Evolutionary conservation across 2,113 vertebrate species (phyloP), one percentile per base, ranked within the genome.

Genomic region (Echinops telfairi): DNA sequence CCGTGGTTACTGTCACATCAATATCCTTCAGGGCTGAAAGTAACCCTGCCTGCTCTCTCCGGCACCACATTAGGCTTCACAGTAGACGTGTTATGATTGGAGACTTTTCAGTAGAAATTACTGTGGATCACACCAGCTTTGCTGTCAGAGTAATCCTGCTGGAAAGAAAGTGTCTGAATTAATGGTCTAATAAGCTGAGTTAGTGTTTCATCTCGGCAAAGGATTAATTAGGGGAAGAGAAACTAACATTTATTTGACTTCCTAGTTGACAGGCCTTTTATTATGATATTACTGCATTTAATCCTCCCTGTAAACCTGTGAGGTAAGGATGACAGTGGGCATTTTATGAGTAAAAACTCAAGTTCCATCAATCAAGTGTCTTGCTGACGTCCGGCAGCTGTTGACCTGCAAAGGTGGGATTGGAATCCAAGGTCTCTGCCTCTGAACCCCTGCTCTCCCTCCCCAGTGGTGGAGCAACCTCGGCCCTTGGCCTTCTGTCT

Each of bases 41-140:
- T 58, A 89, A 91, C 90, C n/a, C 93, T 95, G 89, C 62, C 83
- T 62, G 43, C 71, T 93, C 66, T 83, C 95, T 86, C 83, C 89
- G 73, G 78, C 12, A 71, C 77, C 57, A 27, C 11, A 1, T 71
- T 77, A 88, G 92, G 62, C 88, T 71, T 81, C 53, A 31, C 57
- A 77, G 86, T 86, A 90, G 93, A 81, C 94, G 89, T 6, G 3
- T 85, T 91, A 80, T 68, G 64, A 71, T 9, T 94, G 91, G 97
- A 93, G 83, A 9, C 40, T 62, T 95, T 95, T 96, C 90, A 97
- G 89, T 43, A 96, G 96, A 87, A 93, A 95, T 90, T 85, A 86
- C 38, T 95, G 79, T 92, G 92, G 94, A 91, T 90, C 77, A 77
- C 17, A 89, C 86, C 58, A 75, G 47, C 91, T 82, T 71, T 36